Evolutionary conservation across 2,888 invertebrate genomes (phyloP).

Genomic region (Andrena chrysosceles): DNA sequence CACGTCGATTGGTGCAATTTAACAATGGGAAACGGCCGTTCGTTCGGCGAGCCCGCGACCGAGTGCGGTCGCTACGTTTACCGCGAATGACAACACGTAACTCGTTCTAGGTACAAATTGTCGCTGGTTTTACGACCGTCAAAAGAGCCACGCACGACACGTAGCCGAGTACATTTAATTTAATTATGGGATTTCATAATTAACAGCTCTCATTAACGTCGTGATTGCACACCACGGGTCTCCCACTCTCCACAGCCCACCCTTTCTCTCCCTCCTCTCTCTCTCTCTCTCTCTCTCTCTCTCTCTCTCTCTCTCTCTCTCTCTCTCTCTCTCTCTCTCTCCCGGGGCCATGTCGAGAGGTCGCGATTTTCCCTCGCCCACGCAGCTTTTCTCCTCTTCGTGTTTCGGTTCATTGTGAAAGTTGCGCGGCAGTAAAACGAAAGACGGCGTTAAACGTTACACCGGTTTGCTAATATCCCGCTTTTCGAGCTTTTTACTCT

Average conservation of each 20-base stretch:
- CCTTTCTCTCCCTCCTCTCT: background rate
- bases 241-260: conserved; percentile 1
- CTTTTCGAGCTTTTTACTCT: conserved; percentile 19
- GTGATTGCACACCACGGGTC: conserved; percentile 62
- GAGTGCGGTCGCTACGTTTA: conserved; percentile 51
- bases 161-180: conserved; percentile 69
- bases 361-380: conserved; percentile 11
- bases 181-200: conserved; percentile 75
- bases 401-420: conserved; percentile 46
- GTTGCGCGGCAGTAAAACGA: conserved; percentile 47
- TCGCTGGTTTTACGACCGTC: conserved; percentile 67
- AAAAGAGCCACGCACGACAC: conserved; percentile 64
- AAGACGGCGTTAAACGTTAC: conserved; percentile 49
- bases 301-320: background rate
- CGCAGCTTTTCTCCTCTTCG: background rate
- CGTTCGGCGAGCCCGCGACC: conserved; percentile 49
- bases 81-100: conserved; percentile 68
- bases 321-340: background rate
- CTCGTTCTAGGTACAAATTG: conserved; percentile 67
- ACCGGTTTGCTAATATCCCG: conserved; percentile 39
- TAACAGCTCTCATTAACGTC: conserved; percentile 73
- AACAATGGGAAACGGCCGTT: conserved; percentile 31
- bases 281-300: background rate
- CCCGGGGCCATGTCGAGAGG: background rate
- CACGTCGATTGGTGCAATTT: conserved; percentile 55